Conservation (phyloP, 2,797 vertebrate species). For the Neosalanx taihuensis region DNA sequence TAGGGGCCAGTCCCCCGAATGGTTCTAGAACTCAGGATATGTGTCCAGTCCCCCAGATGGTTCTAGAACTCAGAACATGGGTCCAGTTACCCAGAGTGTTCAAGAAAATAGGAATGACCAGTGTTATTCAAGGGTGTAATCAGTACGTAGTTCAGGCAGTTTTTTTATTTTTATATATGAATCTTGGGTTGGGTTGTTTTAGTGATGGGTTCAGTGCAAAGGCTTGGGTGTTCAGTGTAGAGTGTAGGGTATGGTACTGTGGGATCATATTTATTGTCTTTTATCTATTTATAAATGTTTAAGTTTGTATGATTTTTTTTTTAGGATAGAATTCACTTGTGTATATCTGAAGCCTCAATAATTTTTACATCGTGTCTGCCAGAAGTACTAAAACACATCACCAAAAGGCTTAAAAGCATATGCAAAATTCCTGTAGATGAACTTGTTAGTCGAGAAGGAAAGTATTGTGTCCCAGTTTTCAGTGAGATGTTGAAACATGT, state of each 20-base stretch:
- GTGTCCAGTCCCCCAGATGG: too few species aligned
- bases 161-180: not conserved
- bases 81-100: too few species aligned
- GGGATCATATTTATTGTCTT: not conserved
- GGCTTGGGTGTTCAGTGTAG: not conserved
- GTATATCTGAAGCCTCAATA: not conserved
- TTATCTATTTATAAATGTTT: constrained; percentile 1
- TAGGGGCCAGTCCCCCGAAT: too few species aligned
- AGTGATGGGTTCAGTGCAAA: not conserved
- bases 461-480: constrained; percentile 65
- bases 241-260: not conserved
- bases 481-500: constrained; percentile 38
- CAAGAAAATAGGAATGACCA: not conserved
- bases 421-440: not conserved
- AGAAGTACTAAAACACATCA: too few species aligned
- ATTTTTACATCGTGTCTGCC: too few species aligned
- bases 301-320: not conserved
- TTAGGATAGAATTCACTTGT: not conserved
- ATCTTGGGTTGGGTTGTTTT: not conserved
- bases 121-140: not conserved
- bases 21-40: too few species aligned
- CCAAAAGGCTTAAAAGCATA: not conserved
- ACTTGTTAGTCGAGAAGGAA: constrained; percentile 7
- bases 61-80: too few species aligned
- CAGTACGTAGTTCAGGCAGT: not conserved